These are phyloP conservation scores for Norana najaformis DNA, from an alignment of 2,888 invertebrate genomes.

Conservation along the genomic window DNA sequence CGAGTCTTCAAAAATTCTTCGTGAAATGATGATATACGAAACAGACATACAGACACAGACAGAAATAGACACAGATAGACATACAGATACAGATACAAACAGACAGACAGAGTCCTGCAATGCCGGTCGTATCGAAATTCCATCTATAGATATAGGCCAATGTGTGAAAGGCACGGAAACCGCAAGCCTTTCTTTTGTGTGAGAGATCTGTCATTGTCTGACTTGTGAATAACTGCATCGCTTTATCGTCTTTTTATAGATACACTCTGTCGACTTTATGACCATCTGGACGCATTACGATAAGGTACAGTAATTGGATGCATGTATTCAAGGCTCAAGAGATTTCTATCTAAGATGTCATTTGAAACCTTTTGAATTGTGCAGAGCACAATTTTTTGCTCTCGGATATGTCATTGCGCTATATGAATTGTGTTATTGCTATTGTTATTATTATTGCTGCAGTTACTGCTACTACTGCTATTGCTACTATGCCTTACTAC, in stretches of 20 bases:
- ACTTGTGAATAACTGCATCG: neutral
- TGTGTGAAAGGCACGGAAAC: neutral
- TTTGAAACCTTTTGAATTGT: neutral
- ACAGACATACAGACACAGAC: neutral
- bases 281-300: slow-evolving; percentile 27
- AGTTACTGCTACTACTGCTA: neutral
- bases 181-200: neutral
- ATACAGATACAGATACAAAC: neutral
- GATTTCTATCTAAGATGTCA: neutral
- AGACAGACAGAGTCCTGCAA: too few relatives aligned
- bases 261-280: slow-evolving; percentile 17
- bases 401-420: neutral
- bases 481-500: too few relatives aligned
- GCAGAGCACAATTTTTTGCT: neutral
- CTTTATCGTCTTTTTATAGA: neutral
- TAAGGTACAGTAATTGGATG: neutral
- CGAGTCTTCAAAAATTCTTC: neutral
- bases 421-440: too few relatives aligned
- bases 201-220: neutral
- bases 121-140: neutral
- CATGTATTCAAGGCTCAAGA: neutral
- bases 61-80: neutral
- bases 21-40: neutral
- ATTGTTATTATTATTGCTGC: neutral
- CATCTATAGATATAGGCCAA: neutral